Conservation (phyloP, 2,888 invertebrate species). For the Bedellia somnulentella region DNA sequence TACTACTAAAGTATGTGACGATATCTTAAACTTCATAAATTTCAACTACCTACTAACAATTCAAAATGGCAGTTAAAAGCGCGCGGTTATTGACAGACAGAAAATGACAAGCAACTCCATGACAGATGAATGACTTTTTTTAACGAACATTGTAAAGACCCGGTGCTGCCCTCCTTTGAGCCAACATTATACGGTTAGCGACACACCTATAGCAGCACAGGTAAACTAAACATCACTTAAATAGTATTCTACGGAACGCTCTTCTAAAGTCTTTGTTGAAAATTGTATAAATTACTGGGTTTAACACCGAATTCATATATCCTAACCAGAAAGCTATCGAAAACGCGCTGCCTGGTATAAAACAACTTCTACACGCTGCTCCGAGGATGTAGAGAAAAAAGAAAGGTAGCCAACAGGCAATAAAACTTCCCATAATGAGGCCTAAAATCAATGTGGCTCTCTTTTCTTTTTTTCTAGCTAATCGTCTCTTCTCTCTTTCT, state of each 20-base stretch:
- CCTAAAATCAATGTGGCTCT: slow-evolving; percentile 95
- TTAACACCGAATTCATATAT: slow-evolving; percentile 95
- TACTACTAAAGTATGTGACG: too few relatives aligned
- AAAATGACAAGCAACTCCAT: background rate
- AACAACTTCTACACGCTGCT: slow-evolving; percentile 74
- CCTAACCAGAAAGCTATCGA: slow-evolving; percentile 96
- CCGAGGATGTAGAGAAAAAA: slow-evolving; percentile 91
- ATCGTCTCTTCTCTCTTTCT: slow-evolving; percentile 87
- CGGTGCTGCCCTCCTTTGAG: slow-evolving; percentile 65
- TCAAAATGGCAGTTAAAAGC: too few relatives aligned
- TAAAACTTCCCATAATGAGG: slow-evolving; percentile 97
- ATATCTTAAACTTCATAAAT: too few relatives aligned
- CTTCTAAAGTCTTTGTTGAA: slow-evolving; percentile 97
- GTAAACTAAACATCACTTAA: slow-evolving; percentile 90
- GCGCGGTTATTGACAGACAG: background rate
- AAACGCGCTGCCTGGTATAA: slow-evolving; percentile 82
- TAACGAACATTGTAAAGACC: slow-evolving; percentile 35
- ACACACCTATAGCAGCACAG: slow-evolving; percentile 82
- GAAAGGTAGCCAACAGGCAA: slow-evolving; percentile 97
- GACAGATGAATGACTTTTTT: slow-evolving; percentile 1
- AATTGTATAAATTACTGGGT: slow-evolving; percentile 95
- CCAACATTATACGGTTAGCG: slow-evolving; percentile 62
- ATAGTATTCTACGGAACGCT: slow-evolving; percentile 93
- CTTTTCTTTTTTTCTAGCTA: slow-evolving; percentile 94
- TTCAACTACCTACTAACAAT: too few relatives aligned